Evolutionary conservation across 2,797 vertebrate genomes (phyloP), one percentile per base, ranked within the genome.

Genomic region (Mionectes olivaceus): DNA sequence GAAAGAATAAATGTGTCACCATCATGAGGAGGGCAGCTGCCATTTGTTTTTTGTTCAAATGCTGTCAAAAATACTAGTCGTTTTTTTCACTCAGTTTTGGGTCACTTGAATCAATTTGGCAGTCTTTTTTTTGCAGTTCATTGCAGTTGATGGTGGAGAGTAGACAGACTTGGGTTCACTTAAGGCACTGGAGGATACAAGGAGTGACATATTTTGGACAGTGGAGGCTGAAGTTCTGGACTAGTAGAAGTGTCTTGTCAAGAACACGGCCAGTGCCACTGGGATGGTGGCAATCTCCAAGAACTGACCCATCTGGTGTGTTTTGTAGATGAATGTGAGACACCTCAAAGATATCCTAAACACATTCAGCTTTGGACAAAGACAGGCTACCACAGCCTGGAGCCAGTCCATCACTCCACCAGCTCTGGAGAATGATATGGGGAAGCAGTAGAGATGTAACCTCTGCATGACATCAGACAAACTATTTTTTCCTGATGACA

Each of bases 241-340:
- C 59, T 43, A 7, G 11, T 35, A 28, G 19, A 60, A 41, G 2
- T 49, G 52, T 77, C 64, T 50, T 50, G 55, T 91, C 30, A 53
- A 61, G 55, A 28, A 44, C 0, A 0, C 41, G 63, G 30, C 24
- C 23, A n/a, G 25, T 0, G 0, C 39, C 65, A 1, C 7, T 81
- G 52, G 59, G 21, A 33, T 4, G 2, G 30, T 21, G 44, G 46
- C 53, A 68, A 23, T 35, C 19, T 74, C n/a, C n/a, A 49, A 23
- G 41, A 90, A 30, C 63, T 86, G 64, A 28, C 46, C 7, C 7
- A 23, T 41, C 15, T 68, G 15, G 1, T 87, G 16, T 23, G 24
- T 68, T 68, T 43, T 50, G 18, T 15, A 60, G 41, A 9, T 43
- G 9, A 30, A 5, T 4, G 3, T 50, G 19, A 78, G 28, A 15